Conservation (phyloP, 2,797 vertebrate species). For the Onychomys leucogaster region DNA sequence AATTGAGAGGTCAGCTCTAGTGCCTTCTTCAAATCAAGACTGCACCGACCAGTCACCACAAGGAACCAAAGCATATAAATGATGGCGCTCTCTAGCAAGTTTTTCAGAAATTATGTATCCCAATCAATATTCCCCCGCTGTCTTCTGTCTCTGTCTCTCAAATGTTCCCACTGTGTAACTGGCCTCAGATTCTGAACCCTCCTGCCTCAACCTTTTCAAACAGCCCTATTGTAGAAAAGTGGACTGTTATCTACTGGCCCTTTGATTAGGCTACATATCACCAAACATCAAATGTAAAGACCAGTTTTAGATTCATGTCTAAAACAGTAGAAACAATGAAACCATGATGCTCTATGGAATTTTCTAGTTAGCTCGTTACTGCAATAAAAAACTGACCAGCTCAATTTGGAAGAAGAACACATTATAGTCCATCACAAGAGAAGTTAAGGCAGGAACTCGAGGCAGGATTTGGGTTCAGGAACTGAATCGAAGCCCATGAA, state of each 20-base stretch:
- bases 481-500: not conserved
- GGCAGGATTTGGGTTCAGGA: not conserved
- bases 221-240: not conserved
- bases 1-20: not conserved
- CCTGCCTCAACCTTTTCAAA: slow-evolving; percentile 41
- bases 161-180: not conserved
- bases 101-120: slow-evolving; percentile 39
- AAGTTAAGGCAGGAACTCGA: not conserved
- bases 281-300: not conserved
- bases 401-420: not conserved
- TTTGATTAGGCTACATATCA: slow-evolving; percentile 32
- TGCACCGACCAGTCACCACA: not conserved
- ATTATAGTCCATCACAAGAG: not conserved
- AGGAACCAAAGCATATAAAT: slow-evolving; percentile 28
- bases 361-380: not conserved
- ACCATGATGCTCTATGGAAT: not conserved
- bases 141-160: not conserved
- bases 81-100: not conserved
- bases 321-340: not conserved
- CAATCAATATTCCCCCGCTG: slow-evolving; percentile 22
- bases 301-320: slow-evolving; percentile 27
- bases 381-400: not conserved
- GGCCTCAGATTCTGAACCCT: not conserved
- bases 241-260: not conserved
- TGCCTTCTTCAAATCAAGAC: not conserved